Conservation (phyloP, 2,797 vertebrate genomes). For the Macropus fuliginosus region DNA sequence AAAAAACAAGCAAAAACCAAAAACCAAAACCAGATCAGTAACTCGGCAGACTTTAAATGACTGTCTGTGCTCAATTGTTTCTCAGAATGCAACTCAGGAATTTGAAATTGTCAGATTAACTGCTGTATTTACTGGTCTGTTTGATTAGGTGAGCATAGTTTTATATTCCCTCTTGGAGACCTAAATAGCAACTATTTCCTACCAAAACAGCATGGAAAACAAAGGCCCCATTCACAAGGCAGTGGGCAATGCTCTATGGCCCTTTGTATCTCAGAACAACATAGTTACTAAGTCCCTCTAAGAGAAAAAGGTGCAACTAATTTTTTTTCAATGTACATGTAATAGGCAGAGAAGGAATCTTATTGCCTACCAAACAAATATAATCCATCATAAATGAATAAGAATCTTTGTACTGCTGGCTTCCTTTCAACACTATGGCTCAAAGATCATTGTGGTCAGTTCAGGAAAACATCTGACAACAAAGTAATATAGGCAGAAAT, state of each 20-base stretch:
- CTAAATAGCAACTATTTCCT: conserved; percentile 94
- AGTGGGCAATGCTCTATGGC: conserved; percentile 82
- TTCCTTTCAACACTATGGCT: conserved; percentile 65
- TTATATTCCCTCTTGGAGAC: conserved; percentile 94
- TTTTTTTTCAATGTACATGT: conserved; percentile 64
- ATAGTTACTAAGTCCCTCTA: conserved; percentile 82
- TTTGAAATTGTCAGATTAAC: conserved; percentile 88
- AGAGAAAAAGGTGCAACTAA: conserved; percentile 79
- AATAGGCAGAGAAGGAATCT: conserved; percentile 70
- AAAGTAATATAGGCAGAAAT: not conserved
- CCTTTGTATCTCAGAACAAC: conserved; percentile 86
- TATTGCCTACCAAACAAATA: conserved; percentile 65
- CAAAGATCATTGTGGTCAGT: conserved; percentile 60
- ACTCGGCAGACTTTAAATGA: conserved; percentile 87
- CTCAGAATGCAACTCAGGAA: conserved; percentile 86
- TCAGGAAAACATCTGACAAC: conserved; percentile 49
- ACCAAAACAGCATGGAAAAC: conserved; percentile 92
- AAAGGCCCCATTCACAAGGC: conserved; percentile 92
- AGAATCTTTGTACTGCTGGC: conserved; percentile 69
- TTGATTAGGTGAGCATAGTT: conserved; percentile 95
- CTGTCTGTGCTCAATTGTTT: conserved; percentile 88
- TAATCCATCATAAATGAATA: conserved; percentile 65
- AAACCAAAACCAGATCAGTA: conserved; percentile 79
- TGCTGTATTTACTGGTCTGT: conserved; percentile 88
- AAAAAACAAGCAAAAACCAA: conserved; percentile 57